Base-by-base conservation (phyloP, 2,797 vertebrate genomes). In the Cuculus canorus region DNA sequence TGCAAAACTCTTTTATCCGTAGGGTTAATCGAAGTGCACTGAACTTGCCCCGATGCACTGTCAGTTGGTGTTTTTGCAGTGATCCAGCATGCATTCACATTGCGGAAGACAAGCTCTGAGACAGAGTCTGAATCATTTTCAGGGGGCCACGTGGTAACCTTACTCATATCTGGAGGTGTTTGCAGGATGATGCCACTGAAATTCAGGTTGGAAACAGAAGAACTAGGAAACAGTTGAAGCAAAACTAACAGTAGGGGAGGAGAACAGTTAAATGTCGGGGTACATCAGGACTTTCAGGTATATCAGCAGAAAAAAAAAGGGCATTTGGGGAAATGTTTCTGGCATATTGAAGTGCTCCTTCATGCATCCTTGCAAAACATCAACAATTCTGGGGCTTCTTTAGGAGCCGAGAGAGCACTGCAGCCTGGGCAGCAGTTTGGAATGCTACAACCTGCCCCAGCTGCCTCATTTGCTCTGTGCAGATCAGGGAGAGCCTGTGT, bases 141-240 rank as follows among this genome's bases (percentile, higher is more conserved):
- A 64, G 47, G 30, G 64, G 70, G 60, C 45, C 64, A 86, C 1
- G 19, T 25, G 41, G 65, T 60, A 89, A 81, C 54, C 68, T 88
- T 82, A 91, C 65, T 93, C 90, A 90, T 78, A 69, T 33, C 69
- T 84, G 91, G 81, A 92, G 82, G 60, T 73, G 85, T 80, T 39
- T 47, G 54, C 69, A 94, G 88, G 41, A 81, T 71, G 24, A 84
- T 72, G n/a, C 33, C 71, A 86, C 25, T 10, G 33, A 53, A 78
- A 92, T 52, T 41, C 60, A 90, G 52, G 64, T 33, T 53, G 52
- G 54, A 72, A 47, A 39, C 47, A 84, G 30, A 37, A 79, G 23
- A 35, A 69, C 35, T 75, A 61, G 32, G 56, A 85, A 84, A 68
- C 10, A n/a, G 47, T 8, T 82, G 76, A 87, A 82, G 68, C 23